Base-by-base conservation (phyloP, 2,113 vertebrate genomes). In the Prinia subflava region DNA sequence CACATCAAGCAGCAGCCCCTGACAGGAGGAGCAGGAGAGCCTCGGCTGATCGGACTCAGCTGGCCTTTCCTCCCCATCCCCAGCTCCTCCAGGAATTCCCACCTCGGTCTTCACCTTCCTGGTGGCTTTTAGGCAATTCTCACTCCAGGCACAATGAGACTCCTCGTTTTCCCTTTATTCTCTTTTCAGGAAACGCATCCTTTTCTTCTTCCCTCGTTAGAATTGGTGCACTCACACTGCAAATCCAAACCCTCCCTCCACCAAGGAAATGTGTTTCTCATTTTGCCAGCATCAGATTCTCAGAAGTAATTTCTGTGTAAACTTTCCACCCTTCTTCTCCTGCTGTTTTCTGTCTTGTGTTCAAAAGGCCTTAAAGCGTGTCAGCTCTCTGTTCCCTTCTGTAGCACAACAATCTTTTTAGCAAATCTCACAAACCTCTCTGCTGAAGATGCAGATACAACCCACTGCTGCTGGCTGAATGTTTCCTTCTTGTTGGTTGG, bases 11-110 rank as follows among this genome's bases (percentile, higher is more conserved):
- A 92, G 90, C 95, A 93, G 91, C 89, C 87, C 31, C 0, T 94
- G 94, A 92, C 89, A 82, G 87, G 83, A 91, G 89, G 8, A 92
- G 79, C 70, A 55, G 3, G 5, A 94, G n/a, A n/a, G n/a, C n/a
- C n/a, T n/a, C n/a, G n/a, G n/a, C 67, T 97, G 95, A 97, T 52
- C 13, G 73, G 76, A 88, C 85, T 94, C 94, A 96, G 93, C 94
- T 95, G 95, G 35, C 39, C 77, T 82, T 37, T 27, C 70, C 87
- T 89, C 60, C 82, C 59, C 44, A 14, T 60, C 69, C 49, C 62
- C 1, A 0, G 37, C 76, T 68, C 68, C 7, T 0, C 3, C 7
- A 87, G 59, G 73, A 90, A 86, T 81, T 90, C 73, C 20, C 67
- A 57, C 15, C 60, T 39, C 39, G 39, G 39, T 39, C 39, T 39